phyloP scores from a whole-genome alignment of 2,113 vertebrate species.

The mouse (Mus musculus) region DNA sequence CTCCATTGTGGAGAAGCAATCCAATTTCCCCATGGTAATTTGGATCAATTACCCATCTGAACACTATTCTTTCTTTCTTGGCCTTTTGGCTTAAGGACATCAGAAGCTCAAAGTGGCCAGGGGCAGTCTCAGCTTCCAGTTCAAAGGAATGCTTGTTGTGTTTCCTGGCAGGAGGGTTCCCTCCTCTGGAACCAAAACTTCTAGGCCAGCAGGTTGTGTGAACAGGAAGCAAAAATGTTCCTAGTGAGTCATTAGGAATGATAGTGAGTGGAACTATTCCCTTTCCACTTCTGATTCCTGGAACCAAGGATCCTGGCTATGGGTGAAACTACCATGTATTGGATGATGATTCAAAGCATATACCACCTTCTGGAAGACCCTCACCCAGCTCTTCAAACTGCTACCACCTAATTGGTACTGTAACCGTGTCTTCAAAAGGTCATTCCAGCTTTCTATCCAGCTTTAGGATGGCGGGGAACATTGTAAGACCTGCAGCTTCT shows the following conservation, averaged over 20 bases:
- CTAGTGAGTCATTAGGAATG: not conserved
- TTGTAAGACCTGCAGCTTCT: not conserved
- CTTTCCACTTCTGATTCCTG: not conserved
- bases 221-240: not conserved
- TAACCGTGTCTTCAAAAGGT: not conserved
- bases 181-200: not conserved
- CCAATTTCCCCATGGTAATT: not conserved
- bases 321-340: not conserved
- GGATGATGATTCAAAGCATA: not conserved
- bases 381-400: too few relatives aligned
- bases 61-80: not conserved
- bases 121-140: not conserved
- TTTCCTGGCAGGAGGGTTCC: not conserved
- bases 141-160: not conserved
- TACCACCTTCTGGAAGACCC: not conserved
- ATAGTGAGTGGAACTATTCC: not conserved
- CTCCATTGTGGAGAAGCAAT: not conserved
- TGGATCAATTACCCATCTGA: not conserved
- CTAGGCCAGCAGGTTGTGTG: not conserved
- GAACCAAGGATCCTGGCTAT: not conserved
- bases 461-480: not conserved
- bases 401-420: not conserved
- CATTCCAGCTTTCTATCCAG: not conserved
- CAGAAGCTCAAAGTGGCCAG: not conserved
- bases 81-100: not conserved